Evolutionary conservation across 2,888 invertebrate species (phyloP), one percentile per base, ranked within the genome.

Genomic region (Agrochola litura): DNA sequence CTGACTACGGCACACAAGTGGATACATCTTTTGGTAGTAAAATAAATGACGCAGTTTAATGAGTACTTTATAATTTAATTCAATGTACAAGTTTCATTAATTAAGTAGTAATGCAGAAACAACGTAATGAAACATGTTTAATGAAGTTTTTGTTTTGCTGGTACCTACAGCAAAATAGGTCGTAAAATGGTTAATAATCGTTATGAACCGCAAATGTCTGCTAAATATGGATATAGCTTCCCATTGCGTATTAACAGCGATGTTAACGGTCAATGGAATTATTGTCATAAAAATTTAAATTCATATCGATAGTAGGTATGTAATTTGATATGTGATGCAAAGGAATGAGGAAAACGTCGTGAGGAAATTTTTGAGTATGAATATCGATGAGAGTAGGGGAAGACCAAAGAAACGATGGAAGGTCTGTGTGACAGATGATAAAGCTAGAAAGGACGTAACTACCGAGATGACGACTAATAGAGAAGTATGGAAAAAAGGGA

Each of bases 171-270:
- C 5, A 30, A 61, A 64, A 58, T 41, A 46, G 1, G 19, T 58
- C 25, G 52, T 83, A 41, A 77, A 83, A 80, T 63, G 12, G 46
- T 16, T 46, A 5, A 30, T 64, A 37, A 46, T 58, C 6, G 16
- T 56, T n/a, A 69, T 37, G 37, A 56, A 8, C 6, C 25, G 30
- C 54, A 70, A 49, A 64, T 64, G 25, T 58, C 52, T 66, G 49
- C 16, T 81, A 60, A 75, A 46, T 43, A 22, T 78, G 25, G 41
- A 16, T n/a, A 79, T 41, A 5, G 16, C 16, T 0, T 74, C 6
- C 2, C 4, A 37, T 66, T 12, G 19, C 2, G 0, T 49, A 49
- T 52, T 60, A n/a, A 54, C 41, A 30, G 5, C 43, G 19, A 66
- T 52, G n/a, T n/a, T 78, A 49, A n/a, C 37, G 41, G 41, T 25